Conservation (phyloP, 1,140 invertebrate genomes). For the Pollicipes pollicipes region DNA sequence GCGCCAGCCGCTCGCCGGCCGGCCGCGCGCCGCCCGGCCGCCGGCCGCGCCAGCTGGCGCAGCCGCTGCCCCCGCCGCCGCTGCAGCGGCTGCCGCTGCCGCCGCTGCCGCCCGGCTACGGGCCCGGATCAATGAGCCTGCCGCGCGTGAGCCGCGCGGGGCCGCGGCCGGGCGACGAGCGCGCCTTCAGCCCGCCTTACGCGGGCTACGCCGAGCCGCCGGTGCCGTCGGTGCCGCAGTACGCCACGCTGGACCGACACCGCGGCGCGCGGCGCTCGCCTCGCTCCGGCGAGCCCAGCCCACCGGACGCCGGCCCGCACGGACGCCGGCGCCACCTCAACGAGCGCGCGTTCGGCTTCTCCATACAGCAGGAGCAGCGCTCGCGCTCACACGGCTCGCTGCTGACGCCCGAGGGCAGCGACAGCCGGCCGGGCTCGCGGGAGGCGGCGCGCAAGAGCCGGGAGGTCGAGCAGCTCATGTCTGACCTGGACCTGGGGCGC, state of each 20-base stretch:
- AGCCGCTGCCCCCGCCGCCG: no score
- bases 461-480: conserved; percentile 77
- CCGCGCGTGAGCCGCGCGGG: not conserved
- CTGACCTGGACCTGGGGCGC: conserved; percentile 65
- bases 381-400: conserved; percentile 74
- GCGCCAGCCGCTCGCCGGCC: not conserved
- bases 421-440: conserved; percentile 53
- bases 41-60: not conserved
- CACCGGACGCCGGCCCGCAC: no score
- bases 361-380: conserved; percentile 76
- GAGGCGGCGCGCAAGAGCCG: conserved; percentile 27
- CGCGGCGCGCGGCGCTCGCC: no score
- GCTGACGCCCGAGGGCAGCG: not conserved
- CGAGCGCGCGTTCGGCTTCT: conserved; percentile 84
- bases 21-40: no score
- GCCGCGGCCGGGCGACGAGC: not conserved
- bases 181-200: not conserved
- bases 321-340: conserved; percentile 23
- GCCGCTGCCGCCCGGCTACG: not conserved
- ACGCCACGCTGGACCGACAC: not conserved
- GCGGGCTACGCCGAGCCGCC: not conserved
- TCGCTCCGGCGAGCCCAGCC: no score
- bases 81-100: not conserved
- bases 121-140: not conserved
- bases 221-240: conserved; percentile 3